Evolutionary conservation across 2,113 vertebrate species (phyloP).

Genomic region (Nerophis ophidion): DNA sequence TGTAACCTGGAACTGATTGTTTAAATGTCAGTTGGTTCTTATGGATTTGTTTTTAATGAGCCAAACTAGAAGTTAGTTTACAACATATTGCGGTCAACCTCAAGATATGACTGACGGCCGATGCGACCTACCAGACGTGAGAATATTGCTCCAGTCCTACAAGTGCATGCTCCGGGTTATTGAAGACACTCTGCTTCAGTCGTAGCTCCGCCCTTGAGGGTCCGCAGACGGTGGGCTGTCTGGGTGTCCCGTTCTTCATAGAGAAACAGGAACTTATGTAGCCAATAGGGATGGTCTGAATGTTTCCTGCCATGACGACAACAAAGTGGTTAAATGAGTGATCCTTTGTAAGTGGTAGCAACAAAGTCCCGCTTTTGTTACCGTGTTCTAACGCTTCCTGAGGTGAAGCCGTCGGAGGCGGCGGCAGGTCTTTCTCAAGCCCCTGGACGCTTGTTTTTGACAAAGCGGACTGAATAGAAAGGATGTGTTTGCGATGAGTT

Average conservation of each 20-base stretch:
- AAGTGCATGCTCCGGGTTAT: slow-evolving; percentile 82
- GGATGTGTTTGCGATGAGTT: slow-evolving; percentile 66
- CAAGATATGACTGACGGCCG: no score
- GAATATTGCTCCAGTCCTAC: slow-evolving; percentile 82
- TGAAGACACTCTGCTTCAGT: slow-evolving; percentile 77
- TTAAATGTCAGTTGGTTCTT: no score
- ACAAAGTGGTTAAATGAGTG: not conserved
- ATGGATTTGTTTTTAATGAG: no score
- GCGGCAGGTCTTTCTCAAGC: not conserved
- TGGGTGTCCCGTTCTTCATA: slow-evolving; percentile 81
- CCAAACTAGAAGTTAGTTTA: no score
- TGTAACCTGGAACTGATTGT: no score
- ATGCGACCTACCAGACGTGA: slow-evolving; percentile 79
- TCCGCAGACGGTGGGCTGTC: slow-evolving; percentile 80
- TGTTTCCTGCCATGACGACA: slow-evolving; percentile 63
- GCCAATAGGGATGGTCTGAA: slow-evolving; percentile 80
- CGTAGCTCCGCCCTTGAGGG: slow-evolving; percentile 74
- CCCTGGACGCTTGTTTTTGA: slow-evolving; percentile 21
- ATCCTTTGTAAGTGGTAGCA: not conserved
- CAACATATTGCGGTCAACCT: no score
- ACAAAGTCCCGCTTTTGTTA: slow-evolving; percentile 7
- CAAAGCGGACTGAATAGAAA: slow-evolving; percentile 54
- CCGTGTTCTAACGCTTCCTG: slow-evolving; percentile 59
- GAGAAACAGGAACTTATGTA: slow-evolving; percentile 82
- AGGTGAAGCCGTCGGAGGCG: not conserved